Evolutionary conservation across 2,888 invertebrate species (phyloP).

Genomic region (Clivina fossor): DNA sequence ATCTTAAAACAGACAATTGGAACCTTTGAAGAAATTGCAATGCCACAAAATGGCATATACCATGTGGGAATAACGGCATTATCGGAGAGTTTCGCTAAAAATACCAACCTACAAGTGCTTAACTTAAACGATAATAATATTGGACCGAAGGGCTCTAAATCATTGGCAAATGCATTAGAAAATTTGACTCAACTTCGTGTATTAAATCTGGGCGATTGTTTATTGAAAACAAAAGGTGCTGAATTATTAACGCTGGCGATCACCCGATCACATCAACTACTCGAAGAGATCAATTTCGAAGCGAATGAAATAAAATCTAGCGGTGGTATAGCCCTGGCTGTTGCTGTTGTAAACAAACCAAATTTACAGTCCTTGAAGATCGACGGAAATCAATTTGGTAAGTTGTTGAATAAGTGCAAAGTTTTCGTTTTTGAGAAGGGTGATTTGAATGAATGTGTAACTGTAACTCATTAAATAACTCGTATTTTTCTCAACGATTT

Average conservation of each 20-base stretch:
- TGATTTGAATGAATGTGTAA: too few species aligned
- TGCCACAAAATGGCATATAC: conserved; percentile 98
- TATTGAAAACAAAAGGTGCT: conserved; percentile 75
- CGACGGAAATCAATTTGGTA: too few species aligned
- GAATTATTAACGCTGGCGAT: conserved; percentile 67
- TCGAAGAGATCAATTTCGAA: too few species aligned
- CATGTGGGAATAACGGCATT: conserved; percentile 80
- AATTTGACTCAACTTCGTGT: conserved; percentile 63
- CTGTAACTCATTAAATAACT: too few species aligned
- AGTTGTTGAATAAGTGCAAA: too few species aligned
- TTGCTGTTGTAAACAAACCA: too few species aligned
- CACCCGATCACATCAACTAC: conserved; percentile 52
- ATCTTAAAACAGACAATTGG: conserved; percentile 63
- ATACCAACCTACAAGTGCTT: conserved; percentile 69
- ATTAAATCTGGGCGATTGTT: conserved; percentile 80
- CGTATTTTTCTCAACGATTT: too few species aligned
- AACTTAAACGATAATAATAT: conserved; percentile 96
- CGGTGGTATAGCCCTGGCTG: too few species aligned
- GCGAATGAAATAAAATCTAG: too few species aligned
- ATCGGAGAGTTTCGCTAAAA: conserved; percentile 72
- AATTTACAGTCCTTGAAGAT: too few species aligned
- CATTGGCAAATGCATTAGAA: conserved; percentile 73
- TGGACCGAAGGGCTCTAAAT: conserved; percentile 71
- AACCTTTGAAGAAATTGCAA: conserved; percentile 83
- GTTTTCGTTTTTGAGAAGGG: too few species aligned